These are phyloP conservation scores for Mastomys coucha DNA, from an alignment of 2,113 vertebrate genomes.

Conservation along the genomic window DNA sequence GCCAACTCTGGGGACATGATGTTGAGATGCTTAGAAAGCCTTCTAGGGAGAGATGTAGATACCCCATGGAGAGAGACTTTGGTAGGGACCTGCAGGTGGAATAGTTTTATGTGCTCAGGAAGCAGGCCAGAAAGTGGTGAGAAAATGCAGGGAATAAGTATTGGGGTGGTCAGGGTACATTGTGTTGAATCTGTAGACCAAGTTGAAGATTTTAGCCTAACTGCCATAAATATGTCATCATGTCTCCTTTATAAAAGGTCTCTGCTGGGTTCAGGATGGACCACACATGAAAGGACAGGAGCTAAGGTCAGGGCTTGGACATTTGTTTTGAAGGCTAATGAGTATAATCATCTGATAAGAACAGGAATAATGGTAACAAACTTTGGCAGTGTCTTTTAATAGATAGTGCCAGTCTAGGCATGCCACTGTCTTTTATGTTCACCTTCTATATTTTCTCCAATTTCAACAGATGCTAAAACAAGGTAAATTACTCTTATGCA, in stretches of 20 bases:
- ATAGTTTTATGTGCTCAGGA: not conserved
- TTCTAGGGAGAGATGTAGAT: not conserved
- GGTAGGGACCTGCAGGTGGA: not conserved
- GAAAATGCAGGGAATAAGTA: not conserved
- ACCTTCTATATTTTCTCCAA: not conserved
- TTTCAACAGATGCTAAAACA: not conserved
- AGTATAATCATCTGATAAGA: not conserved
- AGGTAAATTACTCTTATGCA: not conserved
- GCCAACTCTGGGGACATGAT: not conserved
- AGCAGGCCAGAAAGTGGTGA: too few species aligned
- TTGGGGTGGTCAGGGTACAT: accelerated
- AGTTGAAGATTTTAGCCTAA: not conserved
- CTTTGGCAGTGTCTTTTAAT: not conserved
- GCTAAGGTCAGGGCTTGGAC: not conserved
- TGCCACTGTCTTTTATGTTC: not conserved
- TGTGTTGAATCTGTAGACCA: accelerated
- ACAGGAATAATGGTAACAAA: not conserved
- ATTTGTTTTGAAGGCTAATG: not conserved
- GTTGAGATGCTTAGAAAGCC: not conserved
- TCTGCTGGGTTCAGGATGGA: not conserved
- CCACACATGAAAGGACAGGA: not conserved
- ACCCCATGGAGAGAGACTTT: not conserved
- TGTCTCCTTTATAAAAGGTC: not conserved
- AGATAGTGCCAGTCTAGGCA: not conserved
- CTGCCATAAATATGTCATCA: not conserved